phyloP scores from a whole-genome alignment of 2,888 invertebrate species.

The Linnaemya vulpina region DNA sequence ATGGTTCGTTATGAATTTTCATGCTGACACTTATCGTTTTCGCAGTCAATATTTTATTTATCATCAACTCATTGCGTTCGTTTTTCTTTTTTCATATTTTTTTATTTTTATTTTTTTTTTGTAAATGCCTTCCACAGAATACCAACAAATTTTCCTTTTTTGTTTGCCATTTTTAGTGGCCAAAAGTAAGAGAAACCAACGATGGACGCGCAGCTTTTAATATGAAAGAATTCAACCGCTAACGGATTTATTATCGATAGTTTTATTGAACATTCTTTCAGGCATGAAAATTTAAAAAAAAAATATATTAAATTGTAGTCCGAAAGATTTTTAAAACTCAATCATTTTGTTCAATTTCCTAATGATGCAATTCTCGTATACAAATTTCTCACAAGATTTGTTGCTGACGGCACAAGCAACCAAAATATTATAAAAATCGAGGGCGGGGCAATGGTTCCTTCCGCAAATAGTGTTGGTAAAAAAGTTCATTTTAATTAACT shows the following conservation, averaged over 20 bases:
- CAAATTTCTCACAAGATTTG: too few species aligned
- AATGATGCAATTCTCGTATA: too few species aligned
- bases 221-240: constrained; percentile 38
- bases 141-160: background rate
- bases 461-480: too few species aligned
- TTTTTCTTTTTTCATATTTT: background rate
- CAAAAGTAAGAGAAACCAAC: constrained; percentile 42
- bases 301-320: constrained; percentile 16
- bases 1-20: constrained; percentile 73
- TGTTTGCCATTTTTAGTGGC: constrained; percentile 49
- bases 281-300: too few species aligned
- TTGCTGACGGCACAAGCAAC: too few species aligned
- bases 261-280: background rate
- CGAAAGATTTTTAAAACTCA: too few species aligned
- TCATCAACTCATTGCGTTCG: constrained; percentile 23
- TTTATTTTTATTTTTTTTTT: background rate
- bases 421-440: too few species aligned
- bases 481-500: too few species aligned
- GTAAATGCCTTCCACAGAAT: background rate
- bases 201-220: constrained; percentile 43
- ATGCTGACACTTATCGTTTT: constrained; percentile 67
- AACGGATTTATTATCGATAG: constrained; percentile 44
- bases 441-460: too few species aligned
- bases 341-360: too few species aligned
- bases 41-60: constrained; percentile 49